phyloP scores from a whole-genome alignment of 2,113 vertebrate species.

The Dolichotis patagonum region DNA sequence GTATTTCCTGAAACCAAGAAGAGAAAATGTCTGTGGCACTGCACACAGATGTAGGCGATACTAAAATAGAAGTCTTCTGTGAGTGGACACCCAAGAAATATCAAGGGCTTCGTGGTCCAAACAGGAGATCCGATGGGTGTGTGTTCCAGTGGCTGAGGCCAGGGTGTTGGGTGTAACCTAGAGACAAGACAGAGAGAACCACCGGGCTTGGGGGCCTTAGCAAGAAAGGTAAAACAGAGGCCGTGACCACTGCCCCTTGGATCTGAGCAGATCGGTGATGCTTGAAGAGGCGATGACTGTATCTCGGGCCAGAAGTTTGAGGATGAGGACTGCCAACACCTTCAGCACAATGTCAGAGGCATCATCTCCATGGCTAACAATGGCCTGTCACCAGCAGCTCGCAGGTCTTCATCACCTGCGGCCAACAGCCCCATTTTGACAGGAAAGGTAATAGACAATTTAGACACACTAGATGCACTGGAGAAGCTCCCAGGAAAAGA shows the following conservation, averaged over 20 bases:
- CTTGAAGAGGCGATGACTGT: constrained; percentile 97
- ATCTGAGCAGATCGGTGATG: constrained; percentile 84
- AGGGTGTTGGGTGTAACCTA: background rate
- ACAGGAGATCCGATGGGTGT: constrained; percentile 98
- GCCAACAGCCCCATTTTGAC: too few relatives aligned
- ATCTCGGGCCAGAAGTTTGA: constrained; percentile 98
- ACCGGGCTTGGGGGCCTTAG: background rate
- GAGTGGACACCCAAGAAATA: too few relatives aligned
- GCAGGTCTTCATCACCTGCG: too few relatives aligned
- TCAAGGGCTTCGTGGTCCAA: constrained; percentile 99
- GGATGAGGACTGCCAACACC: too few relatives aligned
- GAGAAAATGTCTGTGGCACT: constrained; percentile 91
- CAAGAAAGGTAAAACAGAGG: background rate
- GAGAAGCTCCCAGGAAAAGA: constrained; percentile 97
- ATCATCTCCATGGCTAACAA: too few relatives aligned
- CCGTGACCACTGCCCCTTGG: background rate
- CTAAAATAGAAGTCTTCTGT: constrained; percentile 98
- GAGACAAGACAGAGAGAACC: background rate
- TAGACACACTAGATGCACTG: constrained; percentile 96
- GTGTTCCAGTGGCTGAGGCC: background rate
- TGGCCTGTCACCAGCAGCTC: too few relatives aligned
- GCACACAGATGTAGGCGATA: constrained; percentile 95
- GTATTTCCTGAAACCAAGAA: constrained; percentile 23
- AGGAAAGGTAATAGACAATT: constrained; percentile 92
- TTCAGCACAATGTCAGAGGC: constrained; percentile 84